Conservation (phyloP, 2,797 vertebrate species). For the Acropternis orthonyx region DNA sequence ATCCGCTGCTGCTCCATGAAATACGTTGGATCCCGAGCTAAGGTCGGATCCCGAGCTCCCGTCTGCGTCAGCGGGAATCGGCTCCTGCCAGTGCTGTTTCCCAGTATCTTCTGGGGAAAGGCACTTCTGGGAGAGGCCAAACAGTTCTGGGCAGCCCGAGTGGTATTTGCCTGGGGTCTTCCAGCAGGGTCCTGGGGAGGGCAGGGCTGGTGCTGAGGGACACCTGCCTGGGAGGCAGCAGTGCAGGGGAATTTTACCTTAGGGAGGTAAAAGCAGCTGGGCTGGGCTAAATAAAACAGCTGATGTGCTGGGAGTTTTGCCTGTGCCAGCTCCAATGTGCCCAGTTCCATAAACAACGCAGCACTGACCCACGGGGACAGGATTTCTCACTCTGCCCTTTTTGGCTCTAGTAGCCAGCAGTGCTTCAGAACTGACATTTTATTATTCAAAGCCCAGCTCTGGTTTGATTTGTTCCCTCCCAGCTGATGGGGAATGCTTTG, state of each 20-base stretch:
- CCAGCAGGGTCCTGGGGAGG: neutral
- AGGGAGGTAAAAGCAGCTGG: neutral
- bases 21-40: neutral
- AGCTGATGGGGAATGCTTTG: neutral
- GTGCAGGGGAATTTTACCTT: neutral
- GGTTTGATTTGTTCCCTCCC: neutral
- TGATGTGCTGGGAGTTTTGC: neutral
- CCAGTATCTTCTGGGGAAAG: neutral
- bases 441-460: neutral
- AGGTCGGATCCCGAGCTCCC: neutral
- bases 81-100: neutral
- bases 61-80: neutral
- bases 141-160: neutral
- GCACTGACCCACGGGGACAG: neutral
- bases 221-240: neutral
- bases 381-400: neutral
- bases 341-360: neutral
- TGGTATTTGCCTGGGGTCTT: neutral
- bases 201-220: neutral
- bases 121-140: neutral
- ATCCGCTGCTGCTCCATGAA: neutral
- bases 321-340: neutral
- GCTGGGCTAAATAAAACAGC: neutral
- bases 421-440: neutral
- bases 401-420: neutral